Base-by-base conservation (phyloP, 2,888 invertebrate genomes). In the Nomada fabriciana region DNA sequence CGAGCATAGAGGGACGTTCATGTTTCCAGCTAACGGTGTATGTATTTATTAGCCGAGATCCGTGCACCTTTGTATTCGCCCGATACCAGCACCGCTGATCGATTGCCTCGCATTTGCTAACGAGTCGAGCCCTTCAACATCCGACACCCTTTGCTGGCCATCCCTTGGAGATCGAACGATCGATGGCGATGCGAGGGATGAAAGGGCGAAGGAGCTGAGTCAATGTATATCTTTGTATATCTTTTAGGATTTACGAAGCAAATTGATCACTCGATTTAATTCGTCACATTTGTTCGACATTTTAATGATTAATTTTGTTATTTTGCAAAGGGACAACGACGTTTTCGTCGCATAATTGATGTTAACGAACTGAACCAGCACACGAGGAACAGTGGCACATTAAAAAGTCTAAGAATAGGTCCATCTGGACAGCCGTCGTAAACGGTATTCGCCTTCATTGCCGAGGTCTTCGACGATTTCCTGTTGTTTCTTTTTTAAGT, bases 21-120 rank as follows among this genome's bases (percentile, higher is more conserved):
- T 71, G 76, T 76, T 84, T 82, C 71, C 80, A 63, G 50, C 65
- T 86, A 86, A 86, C 82, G 80, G 84, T 84, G 76, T 76, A 81
- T 76, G 76, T 76, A 81, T 76, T 83, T 81, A 81, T 80, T 81
- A 83, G 65, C 52, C 23, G 50, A 59, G 52, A 13, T 20, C n/a
- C 50, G 5, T 20, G 20, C 50, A n/a, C 20, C 68, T 80, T 80
- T 68, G 63, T 57, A 29, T 63, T 25, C 72, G 65, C 53, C 47
- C 52, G 60, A n/a, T 64, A 52, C n/a, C 2, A 20, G 23, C 10
- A 25, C 15, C 43, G 25, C 53, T 68, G 63, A 78, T 78, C 78
- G 78, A 78, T 78, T 47, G 68, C 25, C 61, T 29, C 43, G 59
- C 36, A 43, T 53, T 25, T 52, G 57, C 47, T 67, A 77, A 77